Evolutionary conservation across 1,140 invertebrate genomes (phyloP), one percentile per base, ranked within the genome.

Genomic region (Tribolium castaneum): DNA sequence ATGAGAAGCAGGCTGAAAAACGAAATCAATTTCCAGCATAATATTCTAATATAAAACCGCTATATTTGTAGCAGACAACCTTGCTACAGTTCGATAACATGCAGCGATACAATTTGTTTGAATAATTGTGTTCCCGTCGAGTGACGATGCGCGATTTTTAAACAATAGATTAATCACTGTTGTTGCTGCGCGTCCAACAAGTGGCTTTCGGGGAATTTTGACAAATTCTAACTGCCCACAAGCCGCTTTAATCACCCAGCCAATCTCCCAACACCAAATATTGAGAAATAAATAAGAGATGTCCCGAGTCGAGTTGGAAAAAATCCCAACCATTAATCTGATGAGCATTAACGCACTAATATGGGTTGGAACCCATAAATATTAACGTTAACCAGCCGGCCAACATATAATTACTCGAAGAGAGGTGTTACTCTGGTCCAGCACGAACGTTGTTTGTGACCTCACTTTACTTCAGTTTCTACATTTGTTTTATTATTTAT

Each of bases 331-430:
- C 50, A 81, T 82, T 80, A 82, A 80, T 75, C 77, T 77, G 76
- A 79, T 79, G 77, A 79, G 78, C 66, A 82, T 82, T 82, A 82
- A 82, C 81, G 77, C 82, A 82, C 82, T 83, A 83, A 83, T 83
- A 83, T 82, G 82, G 80, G 78, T 75, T 80, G 82, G 78, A 78
- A 79, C 79, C 76, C 80, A 83, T 83, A 83, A 83, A 82, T 83
- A 83, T 80, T 77, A 83, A 79, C 82, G 76, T 77, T 83, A 83
- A 83, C 79, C 78, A 81, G 77, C 62, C 52, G 51, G 77, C 56
- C 59, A 80, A 80, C 80, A 70, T 83, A 77, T 83, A 83, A 83
- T 83, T 83, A 83, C 78, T 66, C 74, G 78, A 80, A 75, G 70
- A 78, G 81, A 83, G 80, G 82, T 83, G 80, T 83, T 80, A 75